Base-by-base conservation (phyloP, 2,113 vertebrate species). In the Lophochroa leadbeateri region DNA sequence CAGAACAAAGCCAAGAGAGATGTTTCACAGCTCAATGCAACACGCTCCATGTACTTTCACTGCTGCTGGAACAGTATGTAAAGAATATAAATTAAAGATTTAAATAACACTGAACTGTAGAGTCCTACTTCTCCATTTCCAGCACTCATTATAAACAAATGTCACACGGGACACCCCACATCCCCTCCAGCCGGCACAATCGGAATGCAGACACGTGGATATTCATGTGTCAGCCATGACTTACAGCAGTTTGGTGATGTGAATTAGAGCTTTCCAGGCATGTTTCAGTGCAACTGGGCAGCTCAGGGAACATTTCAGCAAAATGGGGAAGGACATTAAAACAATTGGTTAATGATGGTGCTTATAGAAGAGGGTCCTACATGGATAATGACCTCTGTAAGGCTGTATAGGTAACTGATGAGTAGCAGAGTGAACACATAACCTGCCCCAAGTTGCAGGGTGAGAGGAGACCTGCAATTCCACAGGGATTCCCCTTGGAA, bases 181-280 rank as follows among this genome's bases (percentile, higher is more conserved):
- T 5, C 19, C 5, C 11, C 25, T 10, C 14, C 4, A 2, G 9
- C 27, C 1, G 2, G 19, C 7, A 6, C 29, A 20, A 49, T 72
- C 11, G 47, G n/a, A 53, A 78, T 23, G 9, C 19, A 41, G 44
- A 35, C 28, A 39, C 1, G 1, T 41, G n/a, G 39, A 25, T 67
- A 35, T 50, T 72, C 16, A 4, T 7, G 17, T 50, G 31, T 55
- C 29, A 31, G 8, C 19, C 6, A 3, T 16, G 27, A 67, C 24
- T 39, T 67, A 15, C 25, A 31, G 27, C 6, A 53, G 12, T 52
- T 52, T 37, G 50, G n/a, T 47, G 44, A n/a, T 23, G 33, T 6
- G 52, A 60, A 31, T 81, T 65, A 60, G 19, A 43, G 23, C 11
- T 72, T 53, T 68, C 41, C 24, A 39, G 17, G 11, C 13, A 11